Percentiles rank a stretch among this genome's conserved stretches.
Evolutionary conservation across 2,797 vertebrate species (phyloP).

Genomic region (Tokudaia muenninki): DNA sequence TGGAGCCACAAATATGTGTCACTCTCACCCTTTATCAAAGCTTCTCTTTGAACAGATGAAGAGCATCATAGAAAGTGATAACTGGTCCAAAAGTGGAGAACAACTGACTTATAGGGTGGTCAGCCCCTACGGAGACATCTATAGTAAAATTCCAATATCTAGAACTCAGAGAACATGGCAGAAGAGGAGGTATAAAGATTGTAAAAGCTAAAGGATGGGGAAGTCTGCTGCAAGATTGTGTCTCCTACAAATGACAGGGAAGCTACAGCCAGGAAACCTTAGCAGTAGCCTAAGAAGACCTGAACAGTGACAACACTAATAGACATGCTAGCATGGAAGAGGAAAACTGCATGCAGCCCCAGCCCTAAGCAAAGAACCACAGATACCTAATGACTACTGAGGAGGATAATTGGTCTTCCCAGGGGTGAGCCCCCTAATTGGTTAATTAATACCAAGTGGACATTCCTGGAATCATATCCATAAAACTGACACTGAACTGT

Average conservation of each 20-base stretch:
- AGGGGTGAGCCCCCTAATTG: not conserved
- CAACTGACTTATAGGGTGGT: not conserved
- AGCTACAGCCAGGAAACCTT: not conserved
- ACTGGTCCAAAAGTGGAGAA: not conserved
- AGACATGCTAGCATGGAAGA: not conserved
- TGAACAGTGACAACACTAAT: not conserved
- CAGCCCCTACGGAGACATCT: not conserved
- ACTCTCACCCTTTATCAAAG: not conserved
- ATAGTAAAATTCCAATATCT: not conserved
- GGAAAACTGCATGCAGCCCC: too few species aligned
- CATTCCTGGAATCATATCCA: not conserved
- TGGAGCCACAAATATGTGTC: not conserved
- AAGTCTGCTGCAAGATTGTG: not conserved
- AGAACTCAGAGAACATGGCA: not conserved
- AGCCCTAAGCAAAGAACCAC: not conserved
- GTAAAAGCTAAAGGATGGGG: not conserved
- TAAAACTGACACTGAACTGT: not conserved
- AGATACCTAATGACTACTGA: not conserved
- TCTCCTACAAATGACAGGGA: not conserved
- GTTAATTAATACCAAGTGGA: not conserved
- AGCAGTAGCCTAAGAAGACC: not conserved
- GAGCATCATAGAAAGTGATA: not conserved
- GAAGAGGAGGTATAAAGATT: not conserved
- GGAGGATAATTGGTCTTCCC: not conserved
- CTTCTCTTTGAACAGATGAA: not conserved